Conservation (phyloP, 2,888 invertebrate genomes). For the Dynastes hyllus region DNA sequence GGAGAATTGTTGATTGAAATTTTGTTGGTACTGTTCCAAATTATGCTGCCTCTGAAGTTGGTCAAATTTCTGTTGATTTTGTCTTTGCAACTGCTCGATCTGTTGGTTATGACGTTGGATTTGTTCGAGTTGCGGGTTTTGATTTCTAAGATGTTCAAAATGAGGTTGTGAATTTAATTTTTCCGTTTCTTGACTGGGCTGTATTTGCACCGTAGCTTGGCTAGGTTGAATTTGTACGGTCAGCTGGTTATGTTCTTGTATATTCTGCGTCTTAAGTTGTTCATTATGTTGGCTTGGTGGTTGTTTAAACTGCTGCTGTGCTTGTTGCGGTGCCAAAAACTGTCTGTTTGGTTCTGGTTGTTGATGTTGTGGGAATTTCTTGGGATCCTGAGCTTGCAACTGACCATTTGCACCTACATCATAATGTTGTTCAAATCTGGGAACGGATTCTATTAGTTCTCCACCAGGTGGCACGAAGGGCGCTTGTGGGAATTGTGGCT, state of each 20-base stretch:
- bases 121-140: slow-evolving; percentile 49
- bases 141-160: slow-evolving; percentile 47
- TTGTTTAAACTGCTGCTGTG: slow-evolving; percentile 70
- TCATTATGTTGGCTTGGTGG: slow-evolving; percentile 71
- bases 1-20: slow-evolving; percentile 61
- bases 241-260: slow-evolving; percentile 70
- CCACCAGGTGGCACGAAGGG: slow-evolving; percentile 74
- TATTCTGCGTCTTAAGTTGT: slow-evolving; percentile 71
- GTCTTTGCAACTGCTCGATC: slow-evolving; percentile 41
- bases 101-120: slow-evolving; percentile 57
- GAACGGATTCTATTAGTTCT: slow-evolving; percentile 83
- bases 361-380: slow-evolving; percentile 48
- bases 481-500: slow-evolving; percentile 66
- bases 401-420: slow-evolving; percentile 71
- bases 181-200: slow-evolving; percentile 59
- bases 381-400: slow-evolving; percentile 28
- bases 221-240: slow-evolving; percentile 66
- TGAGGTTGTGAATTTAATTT: slow-evolving; percentile 56
- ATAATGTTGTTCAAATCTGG: slow-evolving; percentile 87
- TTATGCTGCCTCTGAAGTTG: slow-evolving; percentile 57
- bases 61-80: slow-evolving; percentile 58
- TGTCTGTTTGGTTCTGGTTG: slow-evolving; percentile 52
- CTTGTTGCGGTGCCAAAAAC: slow-evolving; percentile 62
- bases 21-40: slow-evolving; percentile 58
- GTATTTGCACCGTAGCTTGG: slow-evolving; percentile 61